phyloP scores from a whole-genome alignment of 2,113 vertebrate genomes.

The Apodemus speciosus region DNA sequence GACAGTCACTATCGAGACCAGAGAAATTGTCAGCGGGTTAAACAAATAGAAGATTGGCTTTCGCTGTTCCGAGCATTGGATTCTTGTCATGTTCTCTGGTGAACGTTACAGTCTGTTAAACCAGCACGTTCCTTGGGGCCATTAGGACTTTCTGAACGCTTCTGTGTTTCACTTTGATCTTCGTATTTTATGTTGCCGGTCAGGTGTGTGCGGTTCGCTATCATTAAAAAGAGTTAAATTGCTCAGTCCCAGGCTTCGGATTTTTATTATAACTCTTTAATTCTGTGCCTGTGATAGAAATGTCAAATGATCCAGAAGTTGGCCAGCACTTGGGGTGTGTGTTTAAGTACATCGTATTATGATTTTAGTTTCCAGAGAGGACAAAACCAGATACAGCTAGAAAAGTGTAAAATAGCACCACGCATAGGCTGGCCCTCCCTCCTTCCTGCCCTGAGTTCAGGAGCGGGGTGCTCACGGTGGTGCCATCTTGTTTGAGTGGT shows the following conservation, averaged over 20 bases:
- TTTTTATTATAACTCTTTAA: slow-evolving; percentile 66
- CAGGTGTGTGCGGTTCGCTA: slow-evolving; percentile 65
- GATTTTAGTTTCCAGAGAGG: slow-evolving; percentile 42
- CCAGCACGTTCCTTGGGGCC: slow-evolving; percentile 56
- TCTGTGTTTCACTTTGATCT: slow-evolving; percentile 72
- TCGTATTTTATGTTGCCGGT: slow-evolving; percentile 75
- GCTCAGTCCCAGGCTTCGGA: slow-evolving; percentile 39
- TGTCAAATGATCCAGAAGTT: slow-evolving; percentile 46
- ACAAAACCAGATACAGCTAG: neutral
- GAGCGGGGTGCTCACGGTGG: neutral
- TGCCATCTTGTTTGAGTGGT: neutral
- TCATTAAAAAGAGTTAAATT: slow-evolving; percentile 72
- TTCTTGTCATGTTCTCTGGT: slow-evolving; percentile 64
- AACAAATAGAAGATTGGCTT: slow-evolving; percentile 64
- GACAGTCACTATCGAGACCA: slow-evolving; percentile 37
- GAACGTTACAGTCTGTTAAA: slow-evolving; percentile 64
- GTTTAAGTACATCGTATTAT: slow-evolving; percentile 23
- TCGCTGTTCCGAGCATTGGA: slow-evolving; percentile 42
- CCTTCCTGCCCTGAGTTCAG: neutral
- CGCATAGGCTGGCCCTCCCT: neutral
- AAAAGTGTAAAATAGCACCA: neutral
- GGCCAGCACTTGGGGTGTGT: neutral
- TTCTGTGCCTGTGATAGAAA: slow-evolving; percentile 64
- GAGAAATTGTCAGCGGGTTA: slow-evolving; percentile 68
- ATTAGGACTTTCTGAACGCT: slow-evolving; percentile 55